Conservation (phyloP, 1,140 invertebrate species). For the Cepaea nemoralis region DNA sequence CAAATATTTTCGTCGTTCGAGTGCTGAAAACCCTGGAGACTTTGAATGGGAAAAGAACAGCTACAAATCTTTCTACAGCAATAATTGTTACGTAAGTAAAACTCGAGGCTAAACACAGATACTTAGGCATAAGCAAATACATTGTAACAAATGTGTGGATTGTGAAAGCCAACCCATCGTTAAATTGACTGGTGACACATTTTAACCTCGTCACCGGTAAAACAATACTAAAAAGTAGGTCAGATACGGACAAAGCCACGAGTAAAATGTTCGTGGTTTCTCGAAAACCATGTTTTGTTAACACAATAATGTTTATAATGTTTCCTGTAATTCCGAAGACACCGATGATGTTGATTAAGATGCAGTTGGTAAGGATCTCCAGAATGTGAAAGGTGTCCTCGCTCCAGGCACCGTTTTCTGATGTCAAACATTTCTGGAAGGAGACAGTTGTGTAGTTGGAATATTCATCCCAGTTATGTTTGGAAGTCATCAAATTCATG, state of each 20-base stretch:
- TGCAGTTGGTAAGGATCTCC: background rate
- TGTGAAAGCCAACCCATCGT: background rate
- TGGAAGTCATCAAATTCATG: no score
- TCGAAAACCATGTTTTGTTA: background rate
- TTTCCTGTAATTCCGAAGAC: conserved; percentile 8
- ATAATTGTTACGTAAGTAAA: background rate
- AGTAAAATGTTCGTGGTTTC: conserved; percentile 11
- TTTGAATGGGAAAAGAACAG: conserved; percentile 21
- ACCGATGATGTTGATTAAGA: background rate
- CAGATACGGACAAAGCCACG: background rate
- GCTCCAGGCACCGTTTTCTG: background rate
- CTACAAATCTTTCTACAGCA: conserved; percentile 13
- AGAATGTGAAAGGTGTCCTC: background rate
- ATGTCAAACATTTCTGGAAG: no score
- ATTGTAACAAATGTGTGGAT: background rate
- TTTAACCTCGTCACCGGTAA: background rate
- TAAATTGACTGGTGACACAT: background rate
- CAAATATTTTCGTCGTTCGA: background rate
- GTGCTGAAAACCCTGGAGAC: background rate
- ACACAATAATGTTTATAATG: conserved; percentile 5
- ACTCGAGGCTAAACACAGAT: background rate
- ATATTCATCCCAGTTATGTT: no score
- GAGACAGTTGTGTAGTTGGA: no score
- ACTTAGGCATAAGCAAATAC: background rate
- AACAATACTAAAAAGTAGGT: background rate